Conservation (phyloP, 2,797 vertebrate species). For the Thamnophis elegans region DNA sequence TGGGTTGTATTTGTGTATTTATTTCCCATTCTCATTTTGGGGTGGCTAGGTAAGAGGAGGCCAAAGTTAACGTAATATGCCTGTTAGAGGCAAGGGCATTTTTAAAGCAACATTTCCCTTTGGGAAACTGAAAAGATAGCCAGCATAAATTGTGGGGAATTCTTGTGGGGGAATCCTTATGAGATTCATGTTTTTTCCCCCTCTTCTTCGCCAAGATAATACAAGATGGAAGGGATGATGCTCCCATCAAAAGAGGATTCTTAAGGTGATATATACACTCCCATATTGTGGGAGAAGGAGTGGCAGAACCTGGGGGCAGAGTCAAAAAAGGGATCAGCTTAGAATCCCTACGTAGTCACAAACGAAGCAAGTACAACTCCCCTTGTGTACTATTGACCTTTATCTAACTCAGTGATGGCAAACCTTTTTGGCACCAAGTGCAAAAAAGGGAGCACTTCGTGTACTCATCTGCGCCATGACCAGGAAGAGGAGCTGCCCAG, state of each 20-base stretch:
- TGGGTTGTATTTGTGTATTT: background rate
- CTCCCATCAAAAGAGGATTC: background rate
- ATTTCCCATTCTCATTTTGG: background rate
- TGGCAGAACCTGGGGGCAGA: no score
- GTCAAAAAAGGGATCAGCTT: no score
- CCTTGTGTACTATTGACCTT: no score
- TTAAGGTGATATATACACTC: background rate
- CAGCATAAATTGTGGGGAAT: conserved; percentile 6
- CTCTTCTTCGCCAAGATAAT: background rate
- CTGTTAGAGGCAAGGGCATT: fast-evolving
- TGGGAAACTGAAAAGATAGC: background rate
- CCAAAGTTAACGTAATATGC: background rate
- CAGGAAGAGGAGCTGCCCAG: no score
- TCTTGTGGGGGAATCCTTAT: background rate
- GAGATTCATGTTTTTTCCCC: background rate
- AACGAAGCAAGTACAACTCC: no score
- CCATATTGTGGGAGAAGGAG: no score
- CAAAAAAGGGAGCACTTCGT: no score
- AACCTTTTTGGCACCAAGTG: no score
- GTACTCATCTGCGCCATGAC: no score
- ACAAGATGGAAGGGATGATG: background rate
- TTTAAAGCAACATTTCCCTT: background rate
- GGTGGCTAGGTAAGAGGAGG: background rate
- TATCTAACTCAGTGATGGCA: no score
- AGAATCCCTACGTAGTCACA: no score